A percentile compares a stretch with the other conserved stretches of the same genome.
phyloP scores from a whole-genome alignment of 1,140 invertebrate genomes.

The Saccostrea cuccullata region DNA sequence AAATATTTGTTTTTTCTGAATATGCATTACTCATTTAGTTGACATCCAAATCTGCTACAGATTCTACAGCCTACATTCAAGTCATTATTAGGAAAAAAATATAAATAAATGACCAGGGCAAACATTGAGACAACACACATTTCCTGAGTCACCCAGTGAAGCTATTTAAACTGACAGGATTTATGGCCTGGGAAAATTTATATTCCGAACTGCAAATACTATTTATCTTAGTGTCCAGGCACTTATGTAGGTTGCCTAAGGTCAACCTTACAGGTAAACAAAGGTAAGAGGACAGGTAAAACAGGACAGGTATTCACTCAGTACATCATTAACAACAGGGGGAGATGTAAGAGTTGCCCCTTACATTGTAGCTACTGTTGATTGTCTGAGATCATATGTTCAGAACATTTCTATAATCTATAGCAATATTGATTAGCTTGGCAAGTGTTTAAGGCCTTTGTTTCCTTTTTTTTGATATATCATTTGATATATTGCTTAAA shows the following conservation, averaged over 20 bases:
- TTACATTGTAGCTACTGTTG: neutral
- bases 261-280: conserved; percentile 6
- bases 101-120: neutral
- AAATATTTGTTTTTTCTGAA: too few relatives aligned
- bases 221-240: neutral
- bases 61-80: too few relatives aligned
- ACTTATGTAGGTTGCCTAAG: neutral
- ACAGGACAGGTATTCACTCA: neutral
- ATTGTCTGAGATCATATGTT: neutral
- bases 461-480: too few relatives aligned
- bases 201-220: neutral
- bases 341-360: neutral
- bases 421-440: too few relatives aligned
- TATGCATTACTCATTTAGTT: too few relatives aligned
- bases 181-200: conserved; percentile 25
- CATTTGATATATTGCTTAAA: too few relatives aligned
- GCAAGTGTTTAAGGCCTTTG: too few relatives aligned
- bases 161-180: conserved; percentile 1
- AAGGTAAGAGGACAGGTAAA: neutral
- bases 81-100: neutral
- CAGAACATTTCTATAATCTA: too few relatives aligned
- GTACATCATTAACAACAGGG: neutral
- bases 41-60: too few relatives aligned
- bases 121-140: neutral
- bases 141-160: neutral